phyloP scores from a whole-genome alignment of 2,888 invertebrate species.

The Agrochola litura region DNA sequence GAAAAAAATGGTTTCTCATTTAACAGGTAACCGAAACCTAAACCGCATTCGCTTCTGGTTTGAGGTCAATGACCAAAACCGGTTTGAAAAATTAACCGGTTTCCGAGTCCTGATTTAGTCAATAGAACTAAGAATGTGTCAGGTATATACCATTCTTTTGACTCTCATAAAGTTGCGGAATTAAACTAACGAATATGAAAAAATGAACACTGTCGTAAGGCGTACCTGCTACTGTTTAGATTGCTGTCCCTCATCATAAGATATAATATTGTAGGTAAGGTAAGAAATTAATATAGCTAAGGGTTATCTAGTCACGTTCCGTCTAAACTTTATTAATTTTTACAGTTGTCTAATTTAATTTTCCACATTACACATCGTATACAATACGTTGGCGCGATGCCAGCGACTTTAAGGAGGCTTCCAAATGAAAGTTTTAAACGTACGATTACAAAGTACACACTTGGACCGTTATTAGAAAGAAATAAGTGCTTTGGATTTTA shows the following conservation, averaged over 20 bases:
- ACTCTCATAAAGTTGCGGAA: background rate
- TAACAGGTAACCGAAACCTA: no score
- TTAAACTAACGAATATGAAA: background rate
- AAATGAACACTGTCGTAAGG: no score
- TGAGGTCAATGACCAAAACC: no score
- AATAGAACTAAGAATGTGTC: background rate
- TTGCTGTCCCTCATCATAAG: background rate
- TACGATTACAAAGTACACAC: slow-evolving; percentile 40
- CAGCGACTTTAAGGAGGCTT: slow-evolving; percentile 48
- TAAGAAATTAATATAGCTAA: background rate
- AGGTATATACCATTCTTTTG: background rate
- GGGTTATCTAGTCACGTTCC: background rate
- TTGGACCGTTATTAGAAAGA: slow-evolving; percentile 40
- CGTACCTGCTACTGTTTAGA: no score
- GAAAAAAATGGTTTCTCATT: no score
- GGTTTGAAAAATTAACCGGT: no score
- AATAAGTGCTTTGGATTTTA: background rate
- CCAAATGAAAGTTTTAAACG: slow-evolving; percentile 44
- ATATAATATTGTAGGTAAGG: background rate
- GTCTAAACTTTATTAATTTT: slow-evolving; percentile 30
- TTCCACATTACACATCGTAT: slow-evolving; percentile 40
- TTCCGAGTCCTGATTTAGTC: no score
- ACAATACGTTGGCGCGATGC: slow-evolving; percentile 53
- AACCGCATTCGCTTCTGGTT: no score
- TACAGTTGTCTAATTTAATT: slow-evolving; percentile 46